Evolutionary conservation across 2,113 vertebrate species (phyloP).

Genomic region (Cavia aperea): DNA sequence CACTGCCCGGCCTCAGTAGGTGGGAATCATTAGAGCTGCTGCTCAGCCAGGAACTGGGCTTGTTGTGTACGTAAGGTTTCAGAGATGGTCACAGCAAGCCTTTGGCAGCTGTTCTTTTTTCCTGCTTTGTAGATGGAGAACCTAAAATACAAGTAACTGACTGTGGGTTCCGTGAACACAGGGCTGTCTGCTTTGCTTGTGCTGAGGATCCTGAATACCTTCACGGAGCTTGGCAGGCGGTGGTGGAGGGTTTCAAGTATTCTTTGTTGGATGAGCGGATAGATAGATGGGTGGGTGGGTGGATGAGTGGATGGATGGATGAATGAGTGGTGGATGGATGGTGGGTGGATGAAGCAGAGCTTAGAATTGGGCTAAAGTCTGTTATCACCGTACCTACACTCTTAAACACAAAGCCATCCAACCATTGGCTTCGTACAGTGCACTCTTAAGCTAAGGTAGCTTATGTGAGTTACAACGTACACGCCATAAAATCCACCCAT

Average conservation of each 20-base stretch:
- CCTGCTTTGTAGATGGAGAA: neutral
- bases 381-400: neutral
- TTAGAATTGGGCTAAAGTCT: neutral
- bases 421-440: neutral
- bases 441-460: neutral
- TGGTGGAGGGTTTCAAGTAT: neutral
- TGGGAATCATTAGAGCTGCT: neutral
- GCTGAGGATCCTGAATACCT: neutral
- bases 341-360: neutral
- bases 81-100: neutral
- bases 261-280: neutral
- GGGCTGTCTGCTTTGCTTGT: neutral
- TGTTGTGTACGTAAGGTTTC: neutral
- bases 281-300: neutral
- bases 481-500: neutral
- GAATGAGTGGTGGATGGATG: neutral
- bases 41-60: neutral
- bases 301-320: neutral
- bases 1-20: conserved; percentile 20
- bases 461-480: neutral
- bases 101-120: neutral
- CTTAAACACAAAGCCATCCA: neutral
- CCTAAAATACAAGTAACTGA: neutral
- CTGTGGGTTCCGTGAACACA: neutral
- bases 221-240: rapidly evolving